Percentiles rank a stretch among this genome's conserved stretches.
Evolutionary conservation across 1,140 invertebrate genomes (phyloP).

Genomic region (Apis laboriosa): DNA sequence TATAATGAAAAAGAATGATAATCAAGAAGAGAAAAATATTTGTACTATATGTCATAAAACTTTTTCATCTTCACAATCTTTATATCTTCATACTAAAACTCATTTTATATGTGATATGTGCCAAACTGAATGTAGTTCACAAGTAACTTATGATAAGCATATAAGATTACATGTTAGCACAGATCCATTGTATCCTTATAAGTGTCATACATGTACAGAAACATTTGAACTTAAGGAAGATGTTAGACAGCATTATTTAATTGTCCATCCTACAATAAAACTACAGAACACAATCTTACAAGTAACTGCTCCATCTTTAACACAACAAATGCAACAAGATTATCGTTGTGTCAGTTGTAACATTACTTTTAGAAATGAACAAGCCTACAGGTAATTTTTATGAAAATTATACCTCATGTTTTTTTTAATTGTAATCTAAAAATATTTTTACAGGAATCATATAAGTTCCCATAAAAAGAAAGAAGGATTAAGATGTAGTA

Average conservation of each 20-base stretch:
- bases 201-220: slow-evolving; percentile 71
- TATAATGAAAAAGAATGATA: slow-evolving; percentile 30
- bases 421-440: neutral
- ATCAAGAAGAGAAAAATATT: neutral
- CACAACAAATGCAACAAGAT: slow-evolving; percentile 24
- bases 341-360: slow-evolving; percentile 62
- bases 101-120: slow-evolving; percentile 73
- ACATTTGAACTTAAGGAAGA: slow-evolving; percentile 68
- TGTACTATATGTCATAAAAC: slow-evolving; percentile 61
- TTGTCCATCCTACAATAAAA: slow-evolving; percentile 45
- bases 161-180: slow-evolving; percentile 65
- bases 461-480: slow-evolving; percentile 59
- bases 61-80: slow-evolving; percentile 54
- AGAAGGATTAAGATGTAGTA: slow-evolving; percentile 49
- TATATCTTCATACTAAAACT: slow-evolving; percentile 66
- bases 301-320: slow-evolving; percentile 18
- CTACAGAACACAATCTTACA: slow-evolving; percentile 27
- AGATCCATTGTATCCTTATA: slow-evolving; percentile 68
- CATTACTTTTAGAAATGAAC: slow-evolving; percentile 64
- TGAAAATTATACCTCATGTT: neutral
- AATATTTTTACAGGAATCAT: slow-evolving; percentile 63
- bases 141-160: slow-evolving; percentile 67
- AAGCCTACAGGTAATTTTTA: slow-evolving; percentile 64
- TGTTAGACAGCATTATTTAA: slow-evolving; percentile 61
- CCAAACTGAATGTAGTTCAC: slow-evolving; percentile 62